Evolutionary conservation across 2,888 invertebrate species (phyloP).

Genomic region (Apamea sordens): DNA sequence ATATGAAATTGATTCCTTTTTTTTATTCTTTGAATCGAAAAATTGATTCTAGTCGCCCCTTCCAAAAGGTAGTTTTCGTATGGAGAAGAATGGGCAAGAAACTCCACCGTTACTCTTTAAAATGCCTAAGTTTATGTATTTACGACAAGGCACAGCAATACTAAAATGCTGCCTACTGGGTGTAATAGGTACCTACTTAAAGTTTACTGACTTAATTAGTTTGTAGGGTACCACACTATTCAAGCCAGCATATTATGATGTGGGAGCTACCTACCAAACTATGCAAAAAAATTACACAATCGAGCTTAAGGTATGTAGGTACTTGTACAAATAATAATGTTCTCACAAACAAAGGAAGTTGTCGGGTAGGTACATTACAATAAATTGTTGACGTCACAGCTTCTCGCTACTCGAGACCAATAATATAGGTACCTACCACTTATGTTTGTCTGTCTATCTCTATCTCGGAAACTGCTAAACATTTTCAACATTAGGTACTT

Average conservation of each 20-base stretch:
- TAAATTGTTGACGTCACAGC: slow-evolving; percentile 37
- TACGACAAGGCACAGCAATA: background rate
- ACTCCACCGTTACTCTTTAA: too few species aligned
- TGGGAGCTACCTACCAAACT: background rate
- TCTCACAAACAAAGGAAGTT: slow-evolving; percentile 45
- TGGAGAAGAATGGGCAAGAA: too few species aligned
- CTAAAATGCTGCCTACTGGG: background rate
- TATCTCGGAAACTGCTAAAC: slow-evolving; percentile 17
- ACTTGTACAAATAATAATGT: background rate
- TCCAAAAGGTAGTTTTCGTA: too few species aligned
- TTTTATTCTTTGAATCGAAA: background rate
- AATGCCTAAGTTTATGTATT: background rate
- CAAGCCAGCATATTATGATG: background rate
- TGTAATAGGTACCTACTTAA: background rate
- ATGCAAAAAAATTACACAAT: slow-evolving; percentile 13
- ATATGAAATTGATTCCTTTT: background rate
- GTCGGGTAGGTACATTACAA: slow-evolving; percentile 8
- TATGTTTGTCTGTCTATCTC: slow-evolving; percentile 1
- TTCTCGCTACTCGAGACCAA: background rate
- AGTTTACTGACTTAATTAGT: background rate
- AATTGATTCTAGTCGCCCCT: too few species aligned
- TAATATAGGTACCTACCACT: background rate
- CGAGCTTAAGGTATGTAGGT: background rate
- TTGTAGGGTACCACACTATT: background rate
- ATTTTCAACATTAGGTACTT: too few species aligned